Evolutionary conservation across 2,113 vertebrate species (phyloP).

Genomic region (Meles meles): DNA sequence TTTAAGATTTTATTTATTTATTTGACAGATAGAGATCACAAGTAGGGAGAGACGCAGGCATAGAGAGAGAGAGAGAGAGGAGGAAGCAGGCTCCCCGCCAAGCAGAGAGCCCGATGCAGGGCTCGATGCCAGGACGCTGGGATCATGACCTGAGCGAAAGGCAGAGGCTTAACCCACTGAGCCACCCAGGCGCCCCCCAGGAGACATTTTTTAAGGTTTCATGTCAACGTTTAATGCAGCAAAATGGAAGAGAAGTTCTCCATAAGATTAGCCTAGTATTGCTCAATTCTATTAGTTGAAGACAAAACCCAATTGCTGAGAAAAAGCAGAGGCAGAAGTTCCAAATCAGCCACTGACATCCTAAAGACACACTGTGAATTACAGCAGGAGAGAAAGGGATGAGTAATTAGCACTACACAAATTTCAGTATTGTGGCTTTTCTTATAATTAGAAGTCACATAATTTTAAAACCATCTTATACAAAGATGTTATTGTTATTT

Average conservation of each 20-base stretch:
- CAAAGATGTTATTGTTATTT: background rate
- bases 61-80: too few species aligned
- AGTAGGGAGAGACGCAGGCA: too few species aligned
- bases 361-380: conserved; percentile 24
- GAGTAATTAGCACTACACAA: conserved; percentile 19
- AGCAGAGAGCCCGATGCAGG: too few species aligned
- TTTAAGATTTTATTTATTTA: background rate
- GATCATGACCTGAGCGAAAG: too few species aligned
- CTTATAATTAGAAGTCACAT: conserved; percentile 46
- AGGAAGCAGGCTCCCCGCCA: too few species aligned
- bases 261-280: background rate
- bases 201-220: background rate
- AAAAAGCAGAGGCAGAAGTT: conserved; percentile 46
- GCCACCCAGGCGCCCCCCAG: background rate
- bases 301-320: background rate
- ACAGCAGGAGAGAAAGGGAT: background rate
- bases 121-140: too few species aligned
- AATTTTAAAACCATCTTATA: conserved; percentile 19
- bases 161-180: background rate
- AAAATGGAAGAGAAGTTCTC: background rate
- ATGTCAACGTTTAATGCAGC: background rate
- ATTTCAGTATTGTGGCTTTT: conserved; percentile 45
- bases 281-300: background rate
- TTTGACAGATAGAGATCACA: too few species aligned
- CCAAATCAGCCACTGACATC: conserved; percentile 12